A percentile compares a stretch with the other conserved stretches of the same genome.
phyloP scores from a whole-genome alignment of 2,888 invertebrate species.

The Drosophila silvestris region DNA sequence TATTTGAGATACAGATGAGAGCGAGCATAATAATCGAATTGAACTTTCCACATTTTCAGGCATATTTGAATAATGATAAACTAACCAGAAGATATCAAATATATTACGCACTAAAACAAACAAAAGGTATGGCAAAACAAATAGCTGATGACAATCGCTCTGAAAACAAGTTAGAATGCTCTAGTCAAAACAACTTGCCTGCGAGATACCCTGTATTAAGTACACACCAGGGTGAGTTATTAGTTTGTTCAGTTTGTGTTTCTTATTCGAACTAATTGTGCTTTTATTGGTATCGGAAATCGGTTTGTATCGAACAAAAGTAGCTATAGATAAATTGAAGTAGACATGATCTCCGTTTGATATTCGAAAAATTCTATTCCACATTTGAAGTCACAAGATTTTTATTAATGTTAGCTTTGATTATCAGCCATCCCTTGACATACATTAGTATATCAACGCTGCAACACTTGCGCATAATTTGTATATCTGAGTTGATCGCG shows the following conservation, averaged over 20 bases:
- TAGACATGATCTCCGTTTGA: background rate
- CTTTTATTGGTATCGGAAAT: background rate
- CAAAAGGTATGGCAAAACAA: background rate
- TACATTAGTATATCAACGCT: conserved; percentile 10
- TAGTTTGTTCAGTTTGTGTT: background rate
- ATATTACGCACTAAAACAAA: background rate
- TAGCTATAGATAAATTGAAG: background rate
- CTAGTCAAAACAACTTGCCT: background rate
- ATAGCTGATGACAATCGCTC: background rate
- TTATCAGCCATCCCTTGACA: conserved; percentile 23
- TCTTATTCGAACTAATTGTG: background rate
- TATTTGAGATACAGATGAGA: background rate
- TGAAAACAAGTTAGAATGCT: background rate
- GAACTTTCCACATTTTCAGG: background rate
- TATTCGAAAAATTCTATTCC: background rate
- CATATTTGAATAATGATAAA: background rate
- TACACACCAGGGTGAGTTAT: background rate
- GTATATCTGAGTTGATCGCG: conserved; percentile 20
- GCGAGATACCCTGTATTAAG: background rate
- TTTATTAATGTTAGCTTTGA: conserved; percentile 5
- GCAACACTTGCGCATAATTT: conserved; percentile 23
- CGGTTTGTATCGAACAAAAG: background rate
- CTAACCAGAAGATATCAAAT: background rate
- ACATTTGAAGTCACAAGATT: background rate
- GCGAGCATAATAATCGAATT: background rate